Base-by-base conservation (phyloP, 2,888 invertebrate species). In the Andricus curvator region DNA sequence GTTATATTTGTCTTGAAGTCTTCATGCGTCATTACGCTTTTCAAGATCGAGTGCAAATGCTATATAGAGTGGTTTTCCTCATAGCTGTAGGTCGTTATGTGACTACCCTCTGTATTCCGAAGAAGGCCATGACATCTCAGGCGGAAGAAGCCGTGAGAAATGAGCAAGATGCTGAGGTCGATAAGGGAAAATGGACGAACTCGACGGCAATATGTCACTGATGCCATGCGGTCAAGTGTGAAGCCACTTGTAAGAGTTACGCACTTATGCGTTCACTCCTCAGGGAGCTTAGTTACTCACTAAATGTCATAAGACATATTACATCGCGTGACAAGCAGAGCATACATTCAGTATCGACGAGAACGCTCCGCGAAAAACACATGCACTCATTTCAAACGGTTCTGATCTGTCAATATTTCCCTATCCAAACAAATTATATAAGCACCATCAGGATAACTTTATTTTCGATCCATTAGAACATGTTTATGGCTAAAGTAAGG, bases 291-390 rank as follows among this genome's bases (percentile, higher is more conserved):
- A 65, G 48, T 79, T 76, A 48, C 78, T 82, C 68, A 56, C 65
- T 37, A 78, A 64, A 56, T 66, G 56, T 44, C 77, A 51, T 76
- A 67, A 74, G 74, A 74, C n/a, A 77, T 82, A 84, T 88, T 86
- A 86, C 85, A 84, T 86, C 80, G 87, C 84, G 82, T 85, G 84
- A 88, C 87, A 86, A 85, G 65, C 84, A 78, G 78, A 70, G 79
- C 85, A 82, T 80, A 84, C 83, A 87, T 68, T 86, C 90, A 89
- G 90, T 89, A 84, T 84, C 79, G 84, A 81, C 82, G 76, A 84
- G 86, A 86, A 85, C 88, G 82, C 81, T 88, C 77, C 78, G 85
- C 85, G 85, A 86, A 88, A 87, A 88, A 87, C 87, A 87, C 85
- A 85, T n/a, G 66, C 66, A 51, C 77, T 65, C 41, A 80, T 77